Evolutionary conservation across 2,888 invertebrate species (phyloP).

Genomic region (Drosophila niveifrons): DNA sequence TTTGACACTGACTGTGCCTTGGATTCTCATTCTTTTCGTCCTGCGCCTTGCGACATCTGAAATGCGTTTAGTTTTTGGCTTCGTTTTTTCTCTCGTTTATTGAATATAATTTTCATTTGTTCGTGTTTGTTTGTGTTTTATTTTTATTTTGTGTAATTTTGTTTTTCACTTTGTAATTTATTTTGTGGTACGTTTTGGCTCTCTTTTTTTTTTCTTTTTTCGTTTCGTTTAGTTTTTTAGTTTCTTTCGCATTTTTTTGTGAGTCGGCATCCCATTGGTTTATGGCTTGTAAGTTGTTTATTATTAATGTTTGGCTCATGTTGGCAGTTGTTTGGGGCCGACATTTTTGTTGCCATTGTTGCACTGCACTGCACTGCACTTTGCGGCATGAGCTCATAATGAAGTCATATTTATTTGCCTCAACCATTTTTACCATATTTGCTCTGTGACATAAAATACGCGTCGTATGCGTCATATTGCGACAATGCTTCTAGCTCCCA

Average conservation of each 20-base stretch:
- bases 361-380: constrained; percentile 49
- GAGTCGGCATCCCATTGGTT: constrained; percentile 72
- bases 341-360: constrained; percentile 35
- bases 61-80: constrained; percentile 42
- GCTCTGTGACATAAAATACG: constrained; percentile 57
- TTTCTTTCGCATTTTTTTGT: constrained; percentile 14
- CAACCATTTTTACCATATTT: constrained; percentile 54
- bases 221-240: neutral
- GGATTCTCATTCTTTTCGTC: constrained; percentile 19
- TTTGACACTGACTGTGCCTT: constrained; percentile 69
- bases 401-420: constrained; percentile 68
- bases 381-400: constrained; percentile 73
- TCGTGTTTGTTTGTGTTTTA: constrained; percentile 1
- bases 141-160: constrained; percentile 18
- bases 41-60: constrained; percentile 31
- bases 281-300: constrained; percentile 81
- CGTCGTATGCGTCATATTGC: constrained; percentile 70
- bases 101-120: constrained; percentile 35
- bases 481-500: constrained; percentile 38
- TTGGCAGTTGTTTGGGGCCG: constrained; percentile 49
- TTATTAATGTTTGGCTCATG: constrained; percentile 78
- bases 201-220: neutral
- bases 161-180: constrained; percentile 60
- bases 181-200: constrained; percentile 44
- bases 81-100: constrained; percentile 14